These are phyloP conservation scores for Syngnathus typhle DNA, from an alignment of 2,113 vertebrate species.

Conservation along the genomic window DNA sequence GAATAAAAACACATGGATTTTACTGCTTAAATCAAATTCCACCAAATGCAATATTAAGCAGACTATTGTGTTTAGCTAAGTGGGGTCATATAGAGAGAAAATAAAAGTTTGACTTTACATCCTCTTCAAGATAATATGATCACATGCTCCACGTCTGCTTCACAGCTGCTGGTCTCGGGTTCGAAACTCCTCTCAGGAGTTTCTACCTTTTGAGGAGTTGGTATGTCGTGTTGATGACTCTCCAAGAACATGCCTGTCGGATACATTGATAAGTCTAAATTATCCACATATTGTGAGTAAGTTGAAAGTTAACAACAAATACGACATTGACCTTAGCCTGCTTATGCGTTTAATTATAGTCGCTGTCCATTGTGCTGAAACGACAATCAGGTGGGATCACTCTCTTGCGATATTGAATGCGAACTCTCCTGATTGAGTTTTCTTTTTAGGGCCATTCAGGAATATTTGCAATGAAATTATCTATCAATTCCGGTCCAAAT, in stretches of 20 bases:
- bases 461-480: neutral
- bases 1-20: too few relatives aligned
- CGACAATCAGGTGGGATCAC: neutral
- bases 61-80: too few relatives aligned
- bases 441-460: neutral
- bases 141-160: neutral
- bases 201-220: neutral
- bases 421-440: neutral
- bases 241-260: too few relatives aligned
- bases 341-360: neutral
- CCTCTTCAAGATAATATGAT: neutral
- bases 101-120: too few relatives aligned
- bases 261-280: too few relatives aligned
- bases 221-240: too few relatives aligned
- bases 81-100: too few relatives aligned
- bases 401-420: neutral
- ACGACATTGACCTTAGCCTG: too few relatives aligned
- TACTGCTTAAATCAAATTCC: too few relatives aligned
- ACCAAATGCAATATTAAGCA: too few relatives aligned
- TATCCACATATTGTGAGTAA: too few relatives aligned
- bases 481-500: neutral
- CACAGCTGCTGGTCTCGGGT: neutral
- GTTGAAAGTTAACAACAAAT: too few relatives aligned
- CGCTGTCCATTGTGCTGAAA: constrained; percentile 63
- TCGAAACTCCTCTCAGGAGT: neutral